These are phyloP conservation scores for Amphiura filiformis DNA, from an alignment of 35 echinoderm and acorn worm species.

Conservation along the genomic window DNA sequence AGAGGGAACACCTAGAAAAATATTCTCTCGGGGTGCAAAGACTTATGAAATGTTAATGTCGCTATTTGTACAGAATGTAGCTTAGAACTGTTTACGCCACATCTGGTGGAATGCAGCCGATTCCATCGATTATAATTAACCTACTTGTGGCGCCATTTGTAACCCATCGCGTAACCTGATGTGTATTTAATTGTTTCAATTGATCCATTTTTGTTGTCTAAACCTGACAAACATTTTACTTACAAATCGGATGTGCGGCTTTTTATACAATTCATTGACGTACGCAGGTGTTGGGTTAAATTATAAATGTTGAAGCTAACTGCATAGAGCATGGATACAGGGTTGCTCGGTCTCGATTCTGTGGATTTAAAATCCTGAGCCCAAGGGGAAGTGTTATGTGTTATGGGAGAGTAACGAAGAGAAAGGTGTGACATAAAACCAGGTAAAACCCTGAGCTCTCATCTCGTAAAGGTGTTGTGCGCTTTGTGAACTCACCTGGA, in stretches of 20 bases:
- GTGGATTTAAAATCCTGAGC: neutral
- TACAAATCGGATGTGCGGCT: neutral
- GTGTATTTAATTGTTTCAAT: neutral
- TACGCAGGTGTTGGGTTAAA: neutral
- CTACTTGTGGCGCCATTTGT: neutral
- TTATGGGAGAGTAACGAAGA: neutral
- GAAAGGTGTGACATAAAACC: neutral
- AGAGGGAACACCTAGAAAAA: neutral
- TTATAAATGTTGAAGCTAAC: neutral
- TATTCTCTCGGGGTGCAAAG: neutral
- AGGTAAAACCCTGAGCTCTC: neutral
- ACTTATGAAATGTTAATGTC: neutral
- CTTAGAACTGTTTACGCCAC: neutral
- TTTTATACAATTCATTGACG: too few species aligned
- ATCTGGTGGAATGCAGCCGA: too few species aligned
- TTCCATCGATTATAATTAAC: neutral
- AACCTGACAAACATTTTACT: neutral
- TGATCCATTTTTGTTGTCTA: neutral
- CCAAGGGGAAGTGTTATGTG: neutral
- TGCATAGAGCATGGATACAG: neutral
- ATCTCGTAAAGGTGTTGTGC: neutral
- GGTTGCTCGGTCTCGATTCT: neutral
- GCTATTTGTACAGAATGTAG: neutral
- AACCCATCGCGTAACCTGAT: neutral
- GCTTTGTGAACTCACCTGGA: neutral